A percentile compares a stretch with the other conserved stretches of the same genome.
phyloP scores from a whole-genome alignment of 2,113 vertebrate species.

The Trogon surrucura region DNA sequence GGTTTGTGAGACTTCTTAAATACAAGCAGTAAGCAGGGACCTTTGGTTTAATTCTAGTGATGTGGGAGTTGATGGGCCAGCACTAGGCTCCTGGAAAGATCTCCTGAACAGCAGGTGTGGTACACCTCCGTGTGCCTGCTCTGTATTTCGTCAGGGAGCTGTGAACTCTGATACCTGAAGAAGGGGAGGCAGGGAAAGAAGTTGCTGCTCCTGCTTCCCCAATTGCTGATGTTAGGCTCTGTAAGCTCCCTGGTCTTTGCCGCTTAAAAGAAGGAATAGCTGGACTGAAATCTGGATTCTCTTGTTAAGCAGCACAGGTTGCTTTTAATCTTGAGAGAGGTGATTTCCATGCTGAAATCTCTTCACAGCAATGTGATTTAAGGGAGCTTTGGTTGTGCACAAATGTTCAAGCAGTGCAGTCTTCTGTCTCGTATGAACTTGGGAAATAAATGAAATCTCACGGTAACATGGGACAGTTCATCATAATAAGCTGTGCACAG shows the following conservation, averaged over 20 bases:
- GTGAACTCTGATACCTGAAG: not conserved
- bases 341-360: not conserved
- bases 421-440: not conserved
- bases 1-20: not conserved
- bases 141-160: not conserved
- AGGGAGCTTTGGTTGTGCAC: not conserved
- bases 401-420: not conserved
- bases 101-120: not conserved
- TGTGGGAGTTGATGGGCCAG: not conserved
- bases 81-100: not conserved
- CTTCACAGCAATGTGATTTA: not conserved
- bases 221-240: fast-evolving
- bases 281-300: not conserved
- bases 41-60: not conserved
- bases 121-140: not conserved
- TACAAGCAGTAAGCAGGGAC: not conserved
- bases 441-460: not conserved
- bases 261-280: not conserved
- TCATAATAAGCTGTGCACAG: not conserved
- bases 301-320: not conserved
- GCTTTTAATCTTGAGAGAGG: not conserved
- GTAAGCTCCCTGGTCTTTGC: not conserved
- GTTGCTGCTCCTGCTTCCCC: not conserved
- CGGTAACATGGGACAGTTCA: not conserved
- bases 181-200: not conserved